phyloP scores from a whole-genome alignment of 2,113 vertebrate genomes.

The Pristiophorus japonicus region DNA sequence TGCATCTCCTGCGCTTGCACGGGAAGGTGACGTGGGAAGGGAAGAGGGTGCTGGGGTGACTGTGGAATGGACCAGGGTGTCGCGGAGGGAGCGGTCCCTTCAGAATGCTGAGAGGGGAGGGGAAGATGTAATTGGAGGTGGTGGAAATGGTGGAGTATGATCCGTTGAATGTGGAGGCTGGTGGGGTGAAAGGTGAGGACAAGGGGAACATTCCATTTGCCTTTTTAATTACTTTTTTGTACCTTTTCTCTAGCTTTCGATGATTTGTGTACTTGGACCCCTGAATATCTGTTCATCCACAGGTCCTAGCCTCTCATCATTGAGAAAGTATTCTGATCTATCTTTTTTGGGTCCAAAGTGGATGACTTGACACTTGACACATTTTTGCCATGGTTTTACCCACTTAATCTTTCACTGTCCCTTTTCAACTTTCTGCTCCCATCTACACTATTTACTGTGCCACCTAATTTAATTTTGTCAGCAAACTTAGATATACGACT shows the following conservation, averaged over 20 bases:
- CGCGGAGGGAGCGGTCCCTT: too few relatives aligned
- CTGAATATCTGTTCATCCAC: neutral
- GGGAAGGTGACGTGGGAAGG: too few relatives aligned
- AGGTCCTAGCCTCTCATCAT: neutral
- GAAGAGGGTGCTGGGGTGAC: too few relatives aligned
- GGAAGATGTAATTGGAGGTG: too few relatives aligned
- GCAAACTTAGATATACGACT: neutral
- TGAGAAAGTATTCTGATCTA: neutral
- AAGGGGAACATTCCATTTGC: neutral
- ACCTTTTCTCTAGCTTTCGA: neutral
- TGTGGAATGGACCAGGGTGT: too few relatives aligned
- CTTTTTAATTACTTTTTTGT: neutral
- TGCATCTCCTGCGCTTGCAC: too few relatives aligned
- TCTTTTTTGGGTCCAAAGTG: neutral
- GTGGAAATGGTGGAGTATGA: too few relatives aligned
- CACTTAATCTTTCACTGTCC: neutral
- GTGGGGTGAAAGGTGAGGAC: too few relatives aligned
- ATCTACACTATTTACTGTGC: neutral
- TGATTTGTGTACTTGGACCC: neutral
- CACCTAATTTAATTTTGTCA: neutral
- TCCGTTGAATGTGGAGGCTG: too few relatives aligned
- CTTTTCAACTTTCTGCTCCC: neutral
- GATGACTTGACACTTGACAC: neutral
- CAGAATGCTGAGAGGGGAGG: too few relatives aligned
- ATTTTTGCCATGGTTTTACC: neutral